These are phyloP conservation scores for Nyctalus aviator DNA, from an alignment of 2,797 vertebrate genomes.

Conservation along the genomic window DNA sequence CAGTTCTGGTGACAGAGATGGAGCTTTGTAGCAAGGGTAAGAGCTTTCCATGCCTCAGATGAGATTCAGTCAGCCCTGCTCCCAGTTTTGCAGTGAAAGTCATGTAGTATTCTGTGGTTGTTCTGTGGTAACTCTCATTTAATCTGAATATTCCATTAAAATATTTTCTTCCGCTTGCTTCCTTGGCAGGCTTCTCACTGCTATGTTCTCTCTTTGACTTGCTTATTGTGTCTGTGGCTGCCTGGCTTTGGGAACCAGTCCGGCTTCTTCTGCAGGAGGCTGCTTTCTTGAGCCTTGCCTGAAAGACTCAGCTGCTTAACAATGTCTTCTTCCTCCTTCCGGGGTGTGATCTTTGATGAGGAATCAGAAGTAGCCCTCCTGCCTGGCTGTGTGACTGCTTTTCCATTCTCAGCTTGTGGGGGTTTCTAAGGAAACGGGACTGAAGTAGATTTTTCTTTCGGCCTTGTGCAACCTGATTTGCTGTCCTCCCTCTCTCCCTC, in stretches of 20 bases:
- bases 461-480: background rate
- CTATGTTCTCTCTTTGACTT: rapidly evolving
- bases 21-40: background rate
- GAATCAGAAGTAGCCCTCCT: background rate
- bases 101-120: background rate
- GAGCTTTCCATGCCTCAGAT: background rate
- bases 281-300: background rate
- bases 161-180: background rate
- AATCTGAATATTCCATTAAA: background rate
- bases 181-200: background rate
- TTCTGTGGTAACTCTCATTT: background rate
- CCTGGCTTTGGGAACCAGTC: background rate
- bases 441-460: background rate
- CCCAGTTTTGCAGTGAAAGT: background rate
- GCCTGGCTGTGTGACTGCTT: slow-evolving; percentile 13
- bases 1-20: background rate
- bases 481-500: background rate
- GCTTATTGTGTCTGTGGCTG: background rate
- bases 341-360: slow-evolving; percentile 35
- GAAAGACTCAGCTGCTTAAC: background rate
- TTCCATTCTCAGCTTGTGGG: slow-evolving; percentile 4
- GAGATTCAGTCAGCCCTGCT: background rate
- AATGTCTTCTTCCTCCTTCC: background rate
- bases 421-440: slow-evolving; percentile 69
- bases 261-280: background rate